Evolutionary conservation across 2,888 invertebrate species (phyloP), one percentile per base, ranked within the genome.

Genomic region (Dolomedes plantarius): DNA sequence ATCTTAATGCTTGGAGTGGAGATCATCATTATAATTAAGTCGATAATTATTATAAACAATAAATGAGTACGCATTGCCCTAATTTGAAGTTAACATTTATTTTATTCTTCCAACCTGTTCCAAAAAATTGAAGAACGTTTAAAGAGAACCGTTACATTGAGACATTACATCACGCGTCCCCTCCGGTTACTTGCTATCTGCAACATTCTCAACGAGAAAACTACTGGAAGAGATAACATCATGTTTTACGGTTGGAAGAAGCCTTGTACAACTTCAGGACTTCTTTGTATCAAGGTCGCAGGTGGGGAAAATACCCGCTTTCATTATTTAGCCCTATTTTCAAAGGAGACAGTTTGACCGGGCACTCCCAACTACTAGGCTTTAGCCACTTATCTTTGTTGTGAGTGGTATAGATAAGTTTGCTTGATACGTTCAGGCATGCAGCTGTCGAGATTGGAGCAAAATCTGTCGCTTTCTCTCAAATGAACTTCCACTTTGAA

Each of bases 141-240:
- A 7, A 36, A 7, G 5, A 46, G 16, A 46, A 46, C 41, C 16
- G 41, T 46, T 46, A 46, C 11, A 16, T n/a, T n/a, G 16, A 46
- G 41, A 46, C 41, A 46, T 46, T 46, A 46, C 16, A 46, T 2
- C 9, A 16, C 5, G 46, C 16, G 41, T 46, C 16, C 2, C 16
- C 16, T 16, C 1, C 13, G 16, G 41, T 16, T 46, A 16, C n/a
- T n/a, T n/a, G n/a, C 9, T 46, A 46, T 46, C 41, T 56, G 3
- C 23, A 16, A 9, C 5, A 46, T 16, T 46, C 56, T 19, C 23
- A 27, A 23, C 11, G 23, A 32, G 27, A 67, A 31, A 32, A 32
- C 67, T 67, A 19, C 67, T 67, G 19, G 23, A 67, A 13, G 23
- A n/a, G 67, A 67, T 67, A 67, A 32, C 7, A 67, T 67, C 67